A percentile compares a stretch with the other conserved stretches of the same genome.
Evolutionary conservation across 2,797 vertebrate species (phyloP).

Genomic region (Hemitrygon akajei): DNA sequence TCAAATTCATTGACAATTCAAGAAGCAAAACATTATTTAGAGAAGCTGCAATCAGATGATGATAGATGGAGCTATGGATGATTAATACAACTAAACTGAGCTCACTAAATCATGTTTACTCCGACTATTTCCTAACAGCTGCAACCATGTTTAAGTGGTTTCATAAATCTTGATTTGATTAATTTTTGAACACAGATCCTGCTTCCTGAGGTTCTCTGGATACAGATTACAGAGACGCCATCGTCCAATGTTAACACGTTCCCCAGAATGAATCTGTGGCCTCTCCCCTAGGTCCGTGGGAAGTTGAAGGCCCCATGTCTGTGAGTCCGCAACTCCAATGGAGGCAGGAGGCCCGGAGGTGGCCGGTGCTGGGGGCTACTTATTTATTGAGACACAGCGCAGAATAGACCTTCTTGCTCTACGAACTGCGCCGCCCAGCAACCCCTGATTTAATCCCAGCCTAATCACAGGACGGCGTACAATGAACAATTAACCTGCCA

Average conservation of each 20-base stretch:
- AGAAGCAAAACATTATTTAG: background rate
- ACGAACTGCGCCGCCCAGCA: no score
- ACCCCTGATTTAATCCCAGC: no score
- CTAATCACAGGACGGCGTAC: no score
- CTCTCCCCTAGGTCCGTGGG: no score
- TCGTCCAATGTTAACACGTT: background rate
- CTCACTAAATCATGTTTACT: background rate
- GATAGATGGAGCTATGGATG: background rate
- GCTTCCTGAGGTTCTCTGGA: background rate
- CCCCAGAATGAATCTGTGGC: background rate
- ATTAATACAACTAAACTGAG: background rate
- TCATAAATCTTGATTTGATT: conserved; percentile 6
- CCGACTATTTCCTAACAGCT: background rate
- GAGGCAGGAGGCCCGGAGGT: no score
- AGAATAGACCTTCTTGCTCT: no score
- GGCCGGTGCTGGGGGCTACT: no score
- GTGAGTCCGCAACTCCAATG: no score
- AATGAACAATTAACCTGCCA: no score
- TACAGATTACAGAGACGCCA: background rate
- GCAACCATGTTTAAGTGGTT: background rate
- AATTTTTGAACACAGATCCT: background rate
- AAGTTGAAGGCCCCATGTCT: no score
- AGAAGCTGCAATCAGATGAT: background rate
- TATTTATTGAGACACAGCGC: no score
- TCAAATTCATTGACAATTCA: background rate